phyloP scores from a whole-genome alignment of 2,888 invertebrate species.

The Agapostemon virescens region DNA sequence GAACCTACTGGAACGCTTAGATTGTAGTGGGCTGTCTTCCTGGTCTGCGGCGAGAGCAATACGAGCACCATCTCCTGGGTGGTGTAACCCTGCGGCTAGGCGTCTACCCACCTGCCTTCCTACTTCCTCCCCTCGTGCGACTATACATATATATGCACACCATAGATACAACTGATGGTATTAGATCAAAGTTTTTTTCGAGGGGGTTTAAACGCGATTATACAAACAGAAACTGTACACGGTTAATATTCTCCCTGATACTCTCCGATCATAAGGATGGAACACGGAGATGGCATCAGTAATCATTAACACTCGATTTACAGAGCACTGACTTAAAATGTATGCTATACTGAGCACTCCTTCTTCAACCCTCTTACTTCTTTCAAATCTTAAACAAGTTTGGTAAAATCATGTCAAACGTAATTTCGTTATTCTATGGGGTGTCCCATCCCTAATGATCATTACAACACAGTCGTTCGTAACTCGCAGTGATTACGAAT shows the following conservation, averaged over 20 bases:
- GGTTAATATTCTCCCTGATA: slow-evolving; percentile 1
- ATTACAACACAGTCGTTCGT: not conserved
- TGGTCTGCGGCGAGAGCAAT: slow-evolving; percentile 84
- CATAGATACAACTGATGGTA: slow-evolving; percentile 61
- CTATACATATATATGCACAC: slow-evolving; percentile 74
- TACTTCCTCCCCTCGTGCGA: slow-evolving; percentile 80
- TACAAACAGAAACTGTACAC: slow-evolving; percentile 6
- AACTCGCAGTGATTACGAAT: not conserved
- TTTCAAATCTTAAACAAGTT: too few relatives aligned
- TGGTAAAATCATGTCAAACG: not conserved
- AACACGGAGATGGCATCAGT: not conserved
- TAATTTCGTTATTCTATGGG: not conserved
- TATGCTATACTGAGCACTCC: too few relatives aligned
- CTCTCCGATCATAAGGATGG: not conserved
- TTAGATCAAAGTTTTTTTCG: slow-evolving; percentile 27
- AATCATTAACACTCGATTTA: too few relatives aligned
- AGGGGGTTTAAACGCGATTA: slow-evolving; percentile 10
- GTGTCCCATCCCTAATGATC: not conserved
- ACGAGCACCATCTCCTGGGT: slow-evolving; percentile 82
- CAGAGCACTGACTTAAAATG: too few relatives aligned
- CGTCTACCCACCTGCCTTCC: slow-evolving; percentile 82
- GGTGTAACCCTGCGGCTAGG: slow-evolving; percentile 82
- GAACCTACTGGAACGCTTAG: slow-evolving; percentile 92
- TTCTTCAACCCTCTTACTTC: too few relatives aligned
- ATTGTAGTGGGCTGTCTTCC: slow-evolving; percentile 92